phyloP scores from a whole-genome alignment of 2,797 vertebrate genomes.

The Melanotaenia boesemani region DNA sequence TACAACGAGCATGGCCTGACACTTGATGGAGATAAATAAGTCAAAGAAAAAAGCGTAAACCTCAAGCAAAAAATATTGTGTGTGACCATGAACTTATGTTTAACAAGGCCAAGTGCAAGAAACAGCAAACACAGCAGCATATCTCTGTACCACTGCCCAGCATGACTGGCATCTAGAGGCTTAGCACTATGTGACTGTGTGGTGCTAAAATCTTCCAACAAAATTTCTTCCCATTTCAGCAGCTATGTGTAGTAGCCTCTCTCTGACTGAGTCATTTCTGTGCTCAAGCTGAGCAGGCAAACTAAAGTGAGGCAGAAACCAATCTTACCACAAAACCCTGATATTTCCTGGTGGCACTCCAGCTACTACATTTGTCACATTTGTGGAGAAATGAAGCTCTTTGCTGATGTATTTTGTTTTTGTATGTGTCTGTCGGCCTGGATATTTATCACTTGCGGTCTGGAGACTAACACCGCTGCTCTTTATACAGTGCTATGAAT shows the following conservation, averaged over 20 bases:
- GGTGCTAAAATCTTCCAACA: slow-evolving; percentile 74
- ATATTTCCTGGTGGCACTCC: slow-evolving; percentile 48
- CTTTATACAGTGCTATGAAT: not conserved
- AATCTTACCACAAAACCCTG: slow-evolving; percentile 25
- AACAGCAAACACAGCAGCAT: slow-evolving; percentile 55
- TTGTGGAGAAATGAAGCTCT: slow-evolving; percentile 19
- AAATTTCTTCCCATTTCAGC: slow-evolving; percentile 79
- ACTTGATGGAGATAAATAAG: slow-evolving; percentile 29
- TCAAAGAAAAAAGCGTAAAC: slow-evolving; percentile 19
- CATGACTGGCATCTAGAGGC: slow-evolving; percentile 60
- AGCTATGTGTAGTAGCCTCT: slow-evolving; percentile 58
- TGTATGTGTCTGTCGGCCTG: slow-evolving; percentile 9
- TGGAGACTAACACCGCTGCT: slow-evolving; percentile 39
- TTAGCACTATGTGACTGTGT: slow-evolving; percentile 70
- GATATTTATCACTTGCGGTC: slow-evolving; percentile 24
- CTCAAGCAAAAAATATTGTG: slow-evolving; percentile 5
- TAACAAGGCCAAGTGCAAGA: slow-evolving; percentile 25
- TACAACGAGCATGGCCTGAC: not conserved
- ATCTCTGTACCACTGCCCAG: slow-evolving; percentile 35
- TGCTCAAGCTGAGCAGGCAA: slow-evolving; percentile 29
- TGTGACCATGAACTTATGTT: slow-evolving; percentile 23
- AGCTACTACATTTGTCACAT: slow-evolving; percentile 39
- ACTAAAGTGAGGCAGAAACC: slow-evolving; percentile 43
- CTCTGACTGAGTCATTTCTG: slow-evolving; percentile 33
- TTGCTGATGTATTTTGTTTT: slow-evolving; percentile 37